These are phyloP conservation scores for Rhyacichthys aspro DNA, from an alignment of 2,797 vertebrate species.

Conservation along the genomic window DNA sequence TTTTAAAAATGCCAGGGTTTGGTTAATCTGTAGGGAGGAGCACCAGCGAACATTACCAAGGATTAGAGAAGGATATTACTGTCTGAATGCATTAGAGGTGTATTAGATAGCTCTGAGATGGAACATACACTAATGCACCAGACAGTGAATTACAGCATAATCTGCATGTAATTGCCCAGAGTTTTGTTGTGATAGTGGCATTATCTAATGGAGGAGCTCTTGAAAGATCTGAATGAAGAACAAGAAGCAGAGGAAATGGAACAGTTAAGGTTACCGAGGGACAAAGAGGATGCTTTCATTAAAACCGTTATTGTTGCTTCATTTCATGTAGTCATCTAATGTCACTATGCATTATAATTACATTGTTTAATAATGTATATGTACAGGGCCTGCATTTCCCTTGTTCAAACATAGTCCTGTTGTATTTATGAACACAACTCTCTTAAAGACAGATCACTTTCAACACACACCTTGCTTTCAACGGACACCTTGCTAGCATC, in stretches of 20 bases:
- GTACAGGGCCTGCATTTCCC: too few species aligned
- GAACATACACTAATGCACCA: constrained; percentile 73
- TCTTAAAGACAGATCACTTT: too few species aligned
- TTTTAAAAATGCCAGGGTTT: constrained; percentile 74
- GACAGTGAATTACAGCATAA: constrained; percentile 69
- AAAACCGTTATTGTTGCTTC: too few species aligned
- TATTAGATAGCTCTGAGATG: constrained; percentile 74
- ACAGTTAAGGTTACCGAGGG: constrained; percentile 5
- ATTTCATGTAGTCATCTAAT: too few species aligned
- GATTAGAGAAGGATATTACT: constrained; percentile 77
- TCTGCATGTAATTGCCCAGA: constrained; percentile 78
- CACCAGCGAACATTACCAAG: constrained; percentile 67
- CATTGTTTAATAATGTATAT: too few species aligned
- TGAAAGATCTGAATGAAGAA: constrained; percentile 48
- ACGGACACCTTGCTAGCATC: too few species aligned
- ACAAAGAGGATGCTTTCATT: neutral
- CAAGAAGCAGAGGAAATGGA: constrained; percentile 49
- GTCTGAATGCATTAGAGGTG: constrained; percentile 77
- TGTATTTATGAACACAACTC: too few species aligned
- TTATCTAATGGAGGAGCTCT: constrained; percentile 73
- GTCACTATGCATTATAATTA: too few species aligned
- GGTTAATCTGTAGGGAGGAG: constrained; percentile 71
- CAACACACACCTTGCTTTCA: too few species aligned
- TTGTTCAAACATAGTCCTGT: too few species aligned
- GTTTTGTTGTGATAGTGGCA: constrained; percentile 74